Percentiles rank a stretch among this genome's conserved stretches.
Evolutionary conservation across 2,888 invertebrate species (phyloP).

Genomic region (Noctuana brunneofusca): DNA sequence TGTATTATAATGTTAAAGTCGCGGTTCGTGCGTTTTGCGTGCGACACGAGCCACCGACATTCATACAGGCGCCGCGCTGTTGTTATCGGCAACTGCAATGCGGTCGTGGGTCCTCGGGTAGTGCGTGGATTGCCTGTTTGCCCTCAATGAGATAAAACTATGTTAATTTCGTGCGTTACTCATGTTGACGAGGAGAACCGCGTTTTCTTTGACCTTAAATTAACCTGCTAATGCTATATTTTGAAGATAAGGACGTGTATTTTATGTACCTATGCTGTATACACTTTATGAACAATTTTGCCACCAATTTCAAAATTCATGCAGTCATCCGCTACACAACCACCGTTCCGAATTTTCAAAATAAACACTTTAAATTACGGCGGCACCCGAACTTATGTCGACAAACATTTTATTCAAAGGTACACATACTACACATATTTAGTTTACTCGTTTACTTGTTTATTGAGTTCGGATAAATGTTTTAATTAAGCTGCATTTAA

Average conservation of each 20-base stretch:
- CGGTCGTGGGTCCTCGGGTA: conserved; percentile 42
- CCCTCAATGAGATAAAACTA: conserved; percentile 24
- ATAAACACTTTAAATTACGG: conserved; percentile 5
- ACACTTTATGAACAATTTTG: too few relatives aligned
- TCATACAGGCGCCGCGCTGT: conserved; percentile 36
- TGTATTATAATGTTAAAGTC: not conserved
- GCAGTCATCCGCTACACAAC: not conserved
- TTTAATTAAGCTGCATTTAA: not conserved
- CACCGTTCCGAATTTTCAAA: conserved; percentile 7
- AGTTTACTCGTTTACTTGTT: not conserved
- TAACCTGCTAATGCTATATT: too few relatives aligned
- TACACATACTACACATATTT: conserved; percentile 9
- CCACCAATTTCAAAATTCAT: too few relatives aligned
- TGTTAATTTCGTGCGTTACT: conserved; percentile 21
- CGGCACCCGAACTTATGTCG: not conserved
- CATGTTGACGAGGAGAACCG: not conserved
- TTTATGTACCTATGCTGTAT: too few relatives aligned
- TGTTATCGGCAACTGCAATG: conserved; percentile 42
- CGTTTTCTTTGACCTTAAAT: conserved; percentile 1
- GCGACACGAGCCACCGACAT: not conserved
- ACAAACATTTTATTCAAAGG: conserved; percentile 8
- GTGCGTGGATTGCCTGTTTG: conserved; percentile 19
- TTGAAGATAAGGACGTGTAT: too few relatives aligned
- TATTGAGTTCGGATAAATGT: not conserved
- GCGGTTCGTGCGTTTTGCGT: not conserved